Evolutionary conservation across 2,113 vertebrate genomes (phyloP).

Genomic region (Pteronura brasiliensis): DNA sequence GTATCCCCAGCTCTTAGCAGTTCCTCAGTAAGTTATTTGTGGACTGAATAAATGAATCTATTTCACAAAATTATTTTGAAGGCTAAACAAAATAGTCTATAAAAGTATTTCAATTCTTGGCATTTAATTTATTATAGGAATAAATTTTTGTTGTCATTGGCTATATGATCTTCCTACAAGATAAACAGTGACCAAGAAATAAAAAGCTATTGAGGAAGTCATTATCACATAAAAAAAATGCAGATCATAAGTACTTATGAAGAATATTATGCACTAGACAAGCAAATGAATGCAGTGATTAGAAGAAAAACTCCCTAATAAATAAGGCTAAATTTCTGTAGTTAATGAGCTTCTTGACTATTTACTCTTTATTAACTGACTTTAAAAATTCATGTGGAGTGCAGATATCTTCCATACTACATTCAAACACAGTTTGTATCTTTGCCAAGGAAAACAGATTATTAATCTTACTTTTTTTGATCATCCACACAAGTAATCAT

Average conservation of each 20-base stretch:
- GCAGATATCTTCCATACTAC: conserved; percentile 2
- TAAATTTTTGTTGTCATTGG: background rate
- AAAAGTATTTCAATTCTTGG: background rate
- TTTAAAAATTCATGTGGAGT: conserved; percentile 60
- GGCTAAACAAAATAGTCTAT: conserved; percentile 1
- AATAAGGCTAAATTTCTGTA: conserved; percentile 33
- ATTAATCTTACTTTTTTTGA: conserved; percentile 20
- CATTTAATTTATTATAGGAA: background rate
- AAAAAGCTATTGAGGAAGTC: background rate
- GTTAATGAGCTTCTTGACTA: background rate
- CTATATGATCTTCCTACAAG: background rate
- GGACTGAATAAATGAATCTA: background rate
- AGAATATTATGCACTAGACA: background rate
- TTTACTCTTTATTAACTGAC: background rate
- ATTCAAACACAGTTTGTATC: conserved; percentile 26
- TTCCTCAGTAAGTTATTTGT: background rate
- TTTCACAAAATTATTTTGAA: background rate
- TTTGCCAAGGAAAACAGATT: conserved; percentile 4
- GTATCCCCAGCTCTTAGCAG: background rate
- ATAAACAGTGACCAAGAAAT: background rate
- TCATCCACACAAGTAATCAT: background rate
- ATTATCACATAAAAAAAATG: background rate
- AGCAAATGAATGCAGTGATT: conserved; percentile 8
- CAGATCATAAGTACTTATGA: background rate
- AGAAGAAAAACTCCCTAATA: background rate